Conservation (phyloP, 1,140 invertebrate species). For the Nomia melanderi region DNA sequence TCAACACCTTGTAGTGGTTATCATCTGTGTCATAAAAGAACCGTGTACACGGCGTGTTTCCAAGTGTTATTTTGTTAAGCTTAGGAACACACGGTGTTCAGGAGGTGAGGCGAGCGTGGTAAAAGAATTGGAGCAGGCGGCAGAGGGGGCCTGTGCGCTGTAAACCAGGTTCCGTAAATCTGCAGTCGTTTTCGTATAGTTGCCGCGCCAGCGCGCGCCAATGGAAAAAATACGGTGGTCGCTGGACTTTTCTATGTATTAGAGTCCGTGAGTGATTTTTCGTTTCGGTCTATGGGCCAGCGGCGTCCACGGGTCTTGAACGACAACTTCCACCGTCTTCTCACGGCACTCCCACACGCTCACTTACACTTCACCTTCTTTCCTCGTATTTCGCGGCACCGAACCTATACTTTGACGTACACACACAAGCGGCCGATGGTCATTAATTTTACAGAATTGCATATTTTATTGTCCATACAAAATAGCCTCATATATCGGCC, state of each 20-base stretch:
- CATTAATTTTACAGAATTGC: slow-evolving; percentile 76
- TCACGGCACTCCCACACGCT: slow-evolving; percentile 65
- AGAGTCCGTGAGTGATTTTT: slow-evolving; percentile 54
- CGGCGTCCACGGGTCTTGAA: slow-evolving; percentile 73
- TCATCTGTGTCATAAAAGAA: not conserved
- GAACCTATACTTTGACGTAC: slow-evolving; percentile 51
- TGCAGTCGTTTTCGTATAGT: slow-evolving; percentile 57
- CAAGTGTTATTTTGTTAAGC: slow-evolving; percentile 22
- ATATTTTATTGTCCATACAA: slow-evolving; percentile 79
- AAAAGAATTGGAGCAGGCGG: slow-evolving; percentile 46
- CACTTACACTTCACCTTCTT: slow-evolving; percentile 56
- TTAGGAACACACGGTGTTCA: slow-evolving; percentile 25
- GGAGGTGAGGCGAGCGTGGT: slow-evolving; percentile 33
- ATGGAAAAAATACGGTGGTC: slow-evolving; percentile 57
- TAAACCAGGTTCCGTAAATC: slow-evolving; percentile 28
- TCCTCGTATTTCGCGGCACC: slow-evolving; percentile 45
- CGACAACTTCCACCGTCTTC: slow-evolving; percentile 73
- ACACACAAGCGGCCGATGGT: slow-evolving; percentile 67
- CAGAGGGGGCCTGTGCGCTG: slow-evolving; percentile 41
- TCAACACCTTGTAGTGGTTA: slow-evolving; percentile 3
- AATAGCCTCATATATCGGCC: slow-evolving; percentile 80
- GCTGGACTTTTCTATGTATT: slow-evolving; percentile 45
- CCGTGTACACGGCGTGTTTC: slow-evolving; percentile 14
- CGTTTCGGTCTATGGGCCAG: slow-evolving; percentile 64
- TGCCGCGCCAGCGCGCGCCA: slow-evolving; percentile 67